These are phyloP conservation scores for Toxotes chatareus DNA, from an alignment of 2,113 vertebrate species.

Conservation along the genomic window DNA sequence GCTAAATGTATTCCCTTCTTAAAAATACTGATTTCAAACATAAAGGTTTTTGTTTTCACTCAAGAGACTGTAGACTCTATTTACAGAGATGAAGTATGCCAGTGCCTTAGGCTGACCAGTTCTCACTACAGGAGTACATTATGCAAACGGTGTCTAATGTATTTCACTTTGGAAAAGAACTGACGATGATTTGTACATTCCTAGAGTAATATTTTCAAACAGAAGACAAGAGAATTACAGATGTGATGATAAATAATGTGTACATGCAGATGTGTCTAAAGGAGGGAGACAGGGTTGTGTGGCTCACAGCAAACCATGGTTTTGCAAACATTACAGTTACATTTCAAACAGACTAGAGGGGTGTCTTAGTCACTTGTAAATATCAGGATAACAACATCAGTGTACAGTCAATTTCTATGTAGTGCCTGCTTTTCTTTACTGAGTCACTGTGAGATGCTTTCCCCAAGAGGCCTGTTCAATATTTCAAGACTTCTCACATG, in stretches of 20 bases:
- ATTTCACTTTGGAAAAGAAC: constrained; percentile 44
- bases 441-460: constrained; percentile 46
- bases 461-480: constrained; percentile 71
- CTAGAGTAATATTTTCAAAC: constrained; percentile 32
- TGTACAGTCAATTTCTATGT: constrained; percentile 39
- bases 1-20: constrained; percentile 31
- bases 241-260: constrained; percentile 31
- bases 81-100: constrained; percentile 55
- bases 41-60: constrained; percentile 57
- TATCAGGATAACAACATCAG: constrained; percentile 29
- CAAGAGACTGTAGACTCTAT: constrained; percentile 39
- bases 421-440: constrained; percentile 57
- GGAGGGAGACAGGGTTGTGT: not conserved
- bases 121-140: constrained; percentile 44
- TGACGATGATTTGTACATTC: constrained; percentile 43
- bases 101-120: constrained; percentile 54
- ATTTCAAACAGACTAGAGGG: constrained; percentile 51
- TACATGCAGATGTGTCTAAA: constrained; percentile 27
- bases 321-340: constrained; percentile 42
- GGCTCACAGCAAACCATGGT: constrained; percentile 29
- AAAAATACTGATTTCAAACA: constrained; percentile 46
- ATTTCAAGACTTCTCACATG: constrained; percentile 73
- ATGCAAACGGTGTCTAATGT: constrained; percentile 42
- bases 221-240: constrained; percentile 21
- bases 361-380: constrained; percentile 41